Percentiles rank a stretch among this genome's conserved stretches.
phyloP scores from a whole-genome alignment of 2,113 vertebrate species.

The Notarius quadriscutis region DNA sequence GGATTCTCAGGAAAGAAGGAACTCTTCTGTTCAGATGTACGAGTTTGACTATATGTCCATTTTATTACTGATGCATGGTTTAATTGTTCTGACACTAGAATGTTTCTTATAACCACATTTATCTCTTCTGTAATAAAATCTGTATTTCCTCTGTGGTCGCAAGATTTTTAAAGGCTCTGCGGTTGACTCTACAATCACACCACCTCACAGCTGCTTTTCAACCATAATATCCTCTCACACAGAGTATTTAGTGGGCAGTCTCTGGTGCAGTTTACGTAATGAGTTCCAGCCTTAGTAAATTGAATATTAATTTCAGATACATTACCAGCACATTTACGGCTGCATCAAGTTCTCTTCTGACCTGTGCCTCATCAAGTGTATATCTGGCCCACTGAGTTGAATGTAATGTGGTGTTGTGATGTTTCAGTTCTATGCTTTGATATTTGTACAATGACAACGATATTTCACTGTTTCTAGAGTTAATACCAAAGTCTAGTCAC shows the following conservation, averaged over 20 bases:
- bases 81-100: neutral
- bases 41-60: neutral
- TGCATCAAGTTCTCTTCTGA: neutral
- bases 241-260: slow-evolving; percentile 5
- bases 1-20: neutral
- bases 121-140: neutral
- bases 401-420: neutral
- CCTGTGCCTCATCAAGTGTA: neutral
- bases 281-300: slow-evolving; percentile 5
- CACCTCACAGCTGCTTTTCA: neutral
- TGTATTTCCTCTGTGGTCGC: neutral
- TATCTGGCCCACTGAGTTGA: neutral
- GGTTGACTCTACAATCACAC: neutral
- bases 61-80: neutral
- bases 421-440: neutral
- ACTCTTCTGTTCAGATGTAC: neutral
- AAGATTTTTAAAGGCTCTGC: neutral
- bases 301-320: slow-evolving; percentile 14
- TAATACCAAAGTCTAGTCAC: neutral
- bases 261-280: neutral
- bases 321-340: neutral
- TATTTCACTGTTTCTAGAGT: neutral
- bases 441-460: neutral
- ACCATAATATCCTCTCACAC: neutral
- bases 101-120: neutral